Base-by-base conservation (phyloP, 2,797 vertebrate genomes). In the Anableps anableps region DNA sequence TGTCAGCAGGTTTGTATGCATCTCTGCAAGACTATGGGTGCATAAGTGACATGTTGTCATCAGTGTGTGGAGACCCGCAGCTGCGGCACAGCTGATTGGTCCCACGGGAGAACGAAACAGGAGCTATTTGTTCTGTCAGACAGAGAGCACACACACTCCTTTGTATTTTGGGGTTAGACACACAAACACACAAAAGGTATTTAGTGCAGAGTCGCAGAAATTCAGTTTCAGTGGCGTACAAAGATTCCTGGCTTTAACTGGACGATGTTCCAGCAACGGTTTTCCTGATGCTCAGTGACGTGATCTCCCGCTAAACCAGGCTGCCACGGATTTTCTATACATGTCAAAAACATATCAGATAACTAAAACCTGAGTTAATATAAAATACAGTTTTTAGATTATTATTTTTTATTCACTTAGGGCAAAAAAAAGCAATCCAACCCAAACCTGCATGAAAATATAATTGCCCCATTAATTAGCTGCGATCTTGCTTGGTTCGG, bases 81-180 rank as follows among this genome's bases (percentile, higher is more conserved):
- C 90, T 93, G 90, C 83, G 74, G 77, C 14, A 78, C 1, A 48
- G 78, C 75, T 89, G 86, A 88, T 79, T 84, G 81, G 90, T 87
- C 90, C 84, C 87, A 68, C 70, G 75, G 77, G 86, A 87, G 83
- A 76, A 80, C 60, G 66, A 79, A 79, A 74, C 79, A 78, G 60
- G 68, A 77, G 78, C 68, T 82, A 83, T 86, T 13, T 78, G 60
- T 84, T 77, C 75, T 14, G 26, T 50, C 19, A 75, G 5, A 81
- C 58, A 74, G 34, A 81, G 41, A 29, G 55, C 51, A 64, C 75
- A 50, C 77, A 58, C 68, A 43, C 71, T 38, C 43, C n/a, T 73
- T 23, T 78, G 73, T 50, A 29, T 19, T 78, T 71, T 76, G 41
- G 43, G 71, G 9, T 60, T 47, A 13, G 17, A 80, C 51, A 47